Evolutionary conservation across 2,888 invertebrate species (phyloP).

Genomic region (Diplolepis rosae): DNA sequence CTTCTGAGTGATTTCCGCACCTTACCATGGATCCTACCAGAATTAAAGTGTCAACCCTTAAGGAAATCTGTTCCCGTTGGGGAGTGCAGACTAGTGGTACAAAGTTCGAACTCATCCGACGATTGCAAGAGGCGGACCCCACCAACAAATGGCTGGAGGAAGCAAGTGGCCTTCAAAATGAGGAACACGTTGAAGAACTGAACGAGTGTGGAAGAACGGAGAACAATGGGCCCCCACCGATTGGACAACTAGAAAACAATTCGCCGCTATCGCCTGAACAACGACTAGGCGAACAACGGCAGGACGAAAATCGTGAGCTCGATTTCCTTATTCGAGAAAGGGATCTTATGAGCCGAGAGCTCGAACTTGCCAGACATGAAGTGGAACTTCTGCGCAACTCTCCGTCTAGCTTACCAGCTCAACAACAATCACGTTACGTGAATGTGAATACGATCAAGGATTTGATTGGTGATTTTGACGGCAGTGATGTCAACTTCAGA

Average conservation of each 20-base stretch:
- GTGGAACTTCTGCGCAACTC: not conserved
- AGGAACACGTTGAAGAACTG: not conserved
- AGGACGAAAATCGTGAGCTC: not conserved
- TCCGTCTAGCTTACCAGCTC: not conserved
- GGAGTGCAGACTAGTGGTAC: not conserved
- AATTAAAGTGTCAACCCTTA: not conserved
- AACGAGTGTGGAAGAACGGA: not conserved
- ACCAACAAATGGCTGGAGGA: not conserved
- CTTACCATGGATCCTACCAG: not conserved
- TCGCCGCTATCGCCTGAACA: no score
- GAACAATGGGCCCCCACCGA: not conserved
- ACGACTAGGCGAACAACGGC: not conserved
- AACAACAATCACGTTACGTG: not conserved
- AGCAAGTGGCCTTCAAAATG: not conserved
- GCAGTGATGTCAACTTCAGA: not conserved
- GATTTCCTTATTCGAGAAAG: no score
- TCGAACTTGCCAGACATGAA: not conserved
- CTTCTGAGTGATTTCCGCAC: not conserved
- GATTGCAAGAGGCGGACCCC: not conserved
- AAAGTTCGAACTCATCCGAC: not conserved
- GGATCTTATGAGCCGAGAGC: not conserved
- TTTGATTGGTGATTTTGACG: slow-evolving; percentile 29
- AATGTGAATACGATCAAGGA: not conserved
- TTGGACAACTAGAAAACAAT: no score
- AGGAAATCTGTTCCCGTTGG: not conserved